Base-by-base conservation (phyloP, 2,888 invertebrate genomes). In the Protophormia terraenovae region DNA sequence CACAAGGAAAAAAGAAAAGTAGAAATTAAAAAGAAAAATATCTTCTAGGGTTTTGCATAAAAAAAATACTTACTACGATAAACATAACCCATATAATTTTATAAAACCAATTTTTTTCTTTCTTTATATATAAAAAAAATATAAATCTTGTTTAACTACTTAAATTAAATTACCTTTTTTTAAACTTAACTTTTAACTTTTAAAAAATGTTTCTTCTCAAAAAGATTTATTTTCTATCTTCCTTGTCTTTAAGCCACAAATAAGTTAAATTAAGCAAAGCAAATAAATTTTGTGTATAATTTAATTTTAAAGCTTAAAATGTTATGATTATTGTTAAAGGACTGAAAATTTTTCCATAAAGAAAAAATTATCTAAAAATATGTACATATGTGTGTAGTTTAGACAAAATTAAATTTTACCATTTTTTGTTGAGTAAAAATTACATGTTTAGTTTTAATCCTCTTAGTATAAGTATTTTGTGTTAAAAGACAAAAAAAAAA, bases 361-460 rank as follows among this genome's bases (percentile, higher is more conserved):
- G 32, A 19, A 14, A 35, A 60, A 2, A 29, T 12, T 45, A 41
- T 41, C 19, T 16, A 58, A 58, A 60, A 60, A 60, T 29, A n/a
- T n/a, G 10, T 10, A 41, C 22, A 7, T n/a, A n/a, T n/a, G n/a
- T n/a, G n/a, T n/a, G 24, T 29, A 35, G 24, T 19, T 6, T 29
- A 0, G 41, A 27, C 29, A 53, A 72, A 22, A n/a, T n/a, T n/a
- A n/a, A n/a, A n/a, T n/a, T n/a, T n/a, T n/a, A n/a, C n/a, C n/a
- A n/a, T n/a, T n/a, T n/a, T n/a, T n/a, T n/a, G n/a, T n/a, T n/a
- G n/a, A n/a, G n/a, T n/a, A n/a, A n/a, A n/a, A n/a, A 67, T 55
- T 72, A 14, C 32, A 58, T 55, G 24, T 22, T 29, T 7, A 47
- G 41, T 78, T 83, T 67, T 75, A 78, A 83, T 83, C 83, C 83